Evolutionary conservation across 1,140 invertebrate species (phyloP), one percentile per base, ranked within the genome.

Genomic region (Drosophila parabipectinata): DNA sequence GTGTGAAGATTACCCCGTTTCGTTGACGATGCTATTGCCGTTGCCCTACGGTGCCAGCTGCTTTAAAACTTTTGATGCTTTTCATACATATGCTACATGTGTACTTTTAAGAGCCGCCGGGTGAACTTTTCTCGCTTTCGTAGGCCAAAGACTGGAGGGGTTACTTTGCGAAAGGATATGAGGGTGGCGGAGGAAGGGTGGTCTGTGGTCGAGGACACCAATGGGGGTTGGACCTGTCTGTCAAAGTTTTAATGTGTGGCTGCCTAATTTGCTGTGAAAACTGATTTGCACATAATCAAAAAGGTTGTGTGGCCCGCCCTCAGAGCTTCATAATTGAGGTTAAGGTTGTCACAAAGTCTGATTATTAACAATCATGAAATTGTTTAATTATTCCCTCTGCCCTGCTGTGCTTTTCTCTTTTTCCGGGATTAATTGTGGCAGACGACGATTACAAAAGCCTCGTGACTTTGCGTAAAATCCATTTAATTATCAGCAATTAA

Each of bases 211-310:
- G 51, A 56, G 66, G 66, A 48, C 32, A 15, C 44, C 63, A 18
- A 4, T 18, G 53, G 41, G 72, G 56, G 12, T 47, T 50, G 57
- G 57, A 28, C 74, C 56, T 72, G 76, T 72, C 82, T 79, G 75
- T 79, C 67, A 87, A 87, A 87, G 75, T 87, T 87, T 72, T 63
- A 64, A 73, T 73, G 76, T 79, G 77, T 88, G 84, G 71, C 79
- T 88, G 76, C 79, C 83, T 88, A 88, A 88, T 88, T 88, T 88
- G 67, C 83, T 88, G 83, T 83, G 68, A 88, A 88, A 88, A 74
- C 84, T 88, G 75, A 83, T 88, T 88, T 79, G 55, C 75, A 79
- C 84, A 88, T 83, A 64, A 81, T 78, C 73, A 68, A 67, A 78
- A 82, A 72, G 55, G 71, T 30, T 61, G 54, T 44, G 53, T 32